Evolutionary conservation across 92 coral and sea anemone species (phyloP), one percentile per base, ranked within the genome.

Genomic region (Plumapathes pennacea): DNA sequence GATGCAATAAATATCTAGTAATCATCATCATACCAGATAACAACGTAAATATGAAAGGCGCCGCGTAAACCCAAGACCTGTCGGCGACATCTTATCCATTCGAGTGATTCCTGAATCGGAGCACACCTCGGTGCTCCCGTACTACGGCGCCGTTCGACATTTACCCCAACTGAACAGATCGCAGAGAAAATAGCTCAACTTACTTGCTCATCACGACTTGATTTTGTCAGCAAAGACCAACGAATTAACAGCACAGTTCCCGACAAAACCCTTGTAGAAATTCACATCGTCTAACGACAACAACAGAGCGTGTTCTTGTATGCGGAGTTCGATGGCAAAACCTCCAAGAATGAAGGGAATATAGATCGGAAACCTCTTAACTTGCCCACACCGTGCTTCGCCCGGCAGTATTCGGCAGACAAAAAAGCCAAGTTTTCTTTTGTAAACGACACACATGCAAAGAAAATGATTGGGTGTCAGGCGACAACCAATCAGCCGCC

Each of bases 401-500:
- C n/a, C n/a, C n/a, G n/a, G n/a, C 73, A 66, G 62, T 41, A 41
- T 52, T 66, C 50, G 42, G 57, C 62, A 54, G 74, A 82, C 83
- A 82, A 78, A 82, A 78, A 82, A 82, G 83, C 88, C 64, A 74
- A 71, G 67, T 78, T 74, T 78, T 78, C 67, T 74, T 82, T 82
- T 78, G 74, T 67, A 57, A 67, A 78, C 78, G 88, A 75, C 83
- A 87, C 96, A 82, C 96, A 87, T 87, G 96, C 90, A 87, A 65
- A 72, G 66, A 74, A 87, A 86, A 57, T 83, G 96, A 87, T 87
- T 87, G 96, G 96, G 72, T 83, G 89, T 87, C 89, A 78, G 36
- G 28, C 63, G 70, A 71, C 86, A 46, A 39, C 96, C 96, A 87
- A 87, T 87, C 96, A 87, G 44, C 41, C 83, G 27, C 46, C 75